Conservation (phyloP, 1,140 invertebrate genomes). For the Chrysomallon squamiferum region DNA sequence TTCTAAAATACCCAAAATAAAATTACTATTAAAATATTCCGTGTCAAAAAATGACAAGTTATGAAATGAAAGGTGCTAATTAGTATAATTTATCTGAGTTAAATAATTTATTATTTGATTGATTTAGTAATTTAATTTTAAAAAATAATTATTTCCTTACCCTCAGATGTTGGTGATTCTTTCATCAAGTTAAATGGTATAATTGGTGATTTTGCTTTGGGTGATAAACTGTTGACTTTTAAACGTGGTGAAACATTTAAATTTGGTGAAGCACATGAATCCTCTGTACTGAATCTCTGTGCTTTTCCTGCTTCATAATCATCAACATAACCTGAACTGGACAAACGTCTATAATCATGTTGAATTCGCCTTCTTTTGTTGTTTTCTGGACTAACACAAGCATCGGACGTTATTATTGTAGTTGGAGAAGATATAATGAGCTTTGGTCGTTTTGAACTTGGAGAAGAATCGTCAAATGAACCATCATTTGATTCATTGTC, state of each 20-base stretch:
- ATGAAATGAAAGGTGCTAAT: no score
- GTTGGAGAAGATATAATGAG: constrained; percentile 23
- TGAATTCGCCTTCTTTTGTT: constrained; percentile 52
- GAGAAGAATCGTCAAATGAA: constrained; percentile 9
- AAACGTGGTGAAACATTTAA: constrained; percentile 31
- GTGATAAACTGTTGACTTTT: constrained; percentile 24
- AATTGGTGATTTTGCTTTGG: constrained; percentile 36
- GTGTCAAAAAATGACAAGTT: no score
- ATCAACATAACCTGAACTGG: constrained; percentile 59
- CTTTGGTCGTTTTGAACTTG: constrained; percentile 38
- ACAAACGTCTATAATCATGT: constrained; percentile 56
- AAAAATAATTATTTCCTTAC: no score
- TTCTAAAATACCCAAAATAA: no score
- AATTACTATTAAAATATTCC: no score
- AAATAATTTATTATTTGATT: no score
- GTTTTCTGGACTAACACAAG: constrained; percentile 46
- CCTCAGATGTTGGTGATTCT: no score
- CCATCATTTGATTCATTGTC: neutral
- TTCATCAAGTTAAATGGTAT: no score
- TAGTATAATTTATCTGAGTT: no score
- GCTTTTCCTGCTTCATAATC: constrained; percentile 54
- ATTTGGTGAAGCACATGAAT: neutral
- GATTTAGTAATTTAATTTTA: no score
- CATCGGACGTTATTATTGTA: constrained; percentile 16
- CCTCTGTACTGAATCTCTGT: constrained; percentile 31